A percentile compares a stretch with the other conserved stretches of the same genome.
Conservation (phyloP, 2,113 vertebrate species). For the Forbesichthys agassizii region DNA sequence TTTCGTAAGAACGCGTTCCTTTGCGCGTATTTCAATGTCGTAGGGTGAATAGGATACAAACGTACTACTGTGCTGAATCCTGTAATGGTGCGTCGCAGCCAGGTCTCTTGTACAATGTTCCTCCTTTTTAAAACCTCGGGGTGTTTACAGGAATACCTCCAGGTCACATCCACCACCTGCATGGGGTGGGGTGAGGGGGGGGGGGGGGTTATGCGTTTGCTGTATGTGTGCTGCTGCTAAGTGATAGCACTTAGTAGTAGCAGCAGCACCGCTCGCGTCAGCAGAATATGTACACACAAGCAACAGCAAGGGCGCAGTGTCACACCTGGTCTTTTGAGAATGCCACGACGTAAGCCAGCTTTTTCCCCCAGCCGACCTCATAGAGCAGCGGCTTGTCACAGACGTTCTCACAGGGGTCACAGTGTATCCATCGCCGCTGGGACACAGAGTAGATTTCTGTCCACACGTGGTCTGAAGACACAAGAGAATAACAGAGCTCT, state of each 20-base stretch:
- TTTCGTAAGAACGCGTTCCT: too few relatives aligned
- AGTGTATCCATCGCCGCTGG: conserved; percentile 94
- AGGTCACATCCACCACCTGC: conserved; percentile 95
- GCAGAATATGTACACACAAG: too few relatives aligned
- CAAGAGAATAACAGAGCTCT: conserved; percentile 5
- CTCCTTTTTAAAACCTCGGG: conserved; percentile 87
- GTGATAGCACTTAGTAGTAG: too few relatives aligned
- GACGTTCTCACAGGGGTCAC: conserved; percentile 90
- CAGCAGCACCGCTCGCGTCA: too few relatives aligned
- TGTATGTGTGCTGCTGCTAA: not conserved
- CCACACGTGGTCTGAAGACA: conserved; percentile 91
- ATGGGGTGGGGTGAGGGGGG: not conserved
- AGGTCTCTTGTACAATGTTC: conserved; percentile 83
- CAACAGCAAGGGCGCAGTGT: not conserved
- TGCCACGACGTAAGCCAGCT: conserved; percentile 90
- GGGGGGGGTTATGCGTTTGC: not conserved
- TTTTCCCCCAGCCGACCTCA: conserved; percentile 95
- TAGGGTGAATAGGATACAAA: not conserved
- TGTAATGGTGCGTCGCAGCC: conserved; percentile 85
- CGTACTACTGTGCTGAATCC: conserved; percentile 82
- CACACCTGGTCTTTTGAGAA: conserved; percentile 96
- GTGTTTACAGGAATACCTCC: conserved; percentile 96
- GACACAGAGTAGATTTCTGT: conserved; percentile 90
- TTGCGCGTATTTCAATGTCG: too few relatives aligned
- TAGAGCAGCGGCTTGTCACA: conserved; percentile 96